Percentiles rank a stretch among this genome's conserved stretches.
Conservation (phyloP, 2,797 vertebrate genomes). For the Brachyalestes nurse region DNA sequence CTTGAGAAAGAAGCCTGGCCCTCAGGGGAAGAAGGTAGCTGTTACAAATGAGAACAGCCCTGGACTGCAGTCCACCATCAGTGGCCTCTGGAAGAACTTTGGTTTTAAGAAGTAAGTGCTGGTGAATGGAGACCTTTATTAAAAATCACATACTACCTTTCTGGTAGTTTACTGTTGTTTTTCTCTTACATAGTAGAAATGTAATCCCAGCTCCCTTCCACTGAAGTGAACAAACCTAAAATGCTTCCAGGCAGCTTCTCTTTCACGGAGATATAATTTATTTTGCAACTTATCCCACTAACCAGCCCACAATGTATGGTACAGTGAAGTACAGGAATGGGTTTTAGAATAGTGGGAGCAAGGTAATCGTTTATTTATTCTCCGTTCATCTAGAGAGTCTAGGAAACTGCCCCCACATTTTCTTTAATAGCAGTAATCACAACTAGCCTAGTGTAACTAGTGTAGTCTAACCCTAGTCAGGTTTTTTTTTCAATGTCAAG, state of each 20-base stretch:
- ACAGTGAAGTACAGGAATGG: too few relatives aligned
- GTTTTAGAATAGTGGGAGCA: not conserved
- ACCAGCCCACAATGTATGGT: too few relatives aligned
- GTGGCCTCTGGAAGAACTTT: constrained; percentile 89
- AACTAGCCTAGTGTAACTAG: too few relatives aligned
- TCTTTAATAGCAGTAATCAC: not conserved
- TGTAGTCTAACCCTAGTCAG: not conserved
- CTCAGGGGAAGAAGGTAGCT: constrained; percentile 66
- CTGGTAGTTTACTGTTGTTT: too few relatives aligned
- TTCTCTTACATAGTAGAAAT: too few relatives aligned
- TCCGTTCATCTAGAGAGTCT: not conserved
- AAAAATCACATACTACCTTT: not conserved
- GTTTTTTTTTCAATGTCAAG: not conserved
- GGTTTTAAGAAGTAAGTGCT: constrained; percentile 86
- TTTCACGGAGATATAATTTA: too few relatives aligned
- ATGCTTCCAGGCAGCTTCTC: too few relatives aligned
- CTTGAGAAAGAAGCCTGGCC: constrained; percentile 78
- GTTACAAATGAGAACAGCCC: constrained; percentile 84
- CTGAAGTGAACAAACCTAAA: too few relatives aligned
- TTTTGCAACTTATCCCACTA: too few relatives aligned
- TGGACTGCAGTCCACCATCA: constrained; percentile 85
- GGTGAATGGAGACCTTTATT: not conserved
- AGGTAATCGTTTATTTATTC: not conserved
- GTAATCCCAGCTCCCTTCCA: too few relatives aligned
- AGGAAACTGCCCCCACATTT: not conserved